Percentiles rank a stretch among this genome's conserved stretches.
phyloP scores from a whole-genome alignment of 1,140 invertebrate species.

The Leptestheria dahalacensis region DNA sequence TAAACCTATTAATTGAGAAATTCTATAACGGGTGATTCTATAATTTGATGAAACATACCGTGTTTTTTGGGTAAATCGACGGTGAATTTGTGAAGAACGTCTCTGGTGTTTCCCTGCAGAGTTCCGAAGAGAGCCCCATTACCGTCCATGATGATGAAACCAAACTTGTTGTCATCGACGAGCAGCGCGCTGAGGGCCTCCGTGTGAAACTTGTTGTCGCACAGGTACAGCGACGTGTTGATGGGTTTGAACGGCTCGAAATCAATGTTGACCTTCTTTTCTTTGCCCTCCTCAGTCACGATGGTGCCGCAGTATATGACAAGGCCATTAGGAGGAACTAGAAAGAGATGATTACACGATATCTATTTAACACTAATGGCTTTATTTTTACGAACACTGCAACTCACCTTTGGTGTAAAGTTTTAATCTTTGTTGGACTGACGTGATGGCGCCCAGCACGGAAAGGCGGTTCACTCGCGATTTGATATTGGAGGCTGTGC shows the following conservation, averaged over 20 bases:
- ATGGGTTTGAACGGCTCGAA: constrained; percentile 99
- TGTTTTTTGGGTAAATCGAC: constrained; percentile 99
- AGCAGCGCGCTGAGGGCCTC: constrained; percentile 92
- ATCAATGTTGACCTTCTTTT: constrained; percentile 99
- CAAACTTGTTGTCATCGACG: constrained; percentile 99
- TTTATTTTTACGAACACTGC: neutral
- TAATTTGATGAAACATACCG: constrained; percentile 39
- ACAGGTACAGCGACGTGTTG: constrained; percentile 97
- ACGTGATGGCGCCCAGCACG: constrained; percentile 96
- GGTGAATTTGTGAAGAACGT: constrained; percentile 96
- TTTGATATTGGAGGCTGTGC: constrained; percentile 99
- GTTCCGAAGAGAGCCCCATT: constrained; percentile 98
- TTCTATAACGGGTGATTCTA: too few relatives aligned
- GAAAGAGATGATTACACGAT: constrained; percentile 27
- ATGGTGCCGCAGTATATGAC: constrained; percentile 99
- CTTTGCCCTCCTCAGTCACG: constrained; percentile 98
- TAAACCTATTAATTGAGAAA: too few relatives aligned
- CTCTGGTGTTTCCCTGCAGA: constrained; percentile 78
- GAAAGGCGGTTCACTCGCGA: constrained; percentile 95
- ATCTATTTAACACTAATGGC: neutral
- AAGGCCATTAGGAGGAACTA: constrained; percentile 95
- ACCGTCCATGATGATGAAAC: constrained; percentile 99
- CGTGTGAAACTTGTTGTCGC: constrained; percentile 98
- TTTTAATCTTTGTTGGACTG: constrained; percentile 96
- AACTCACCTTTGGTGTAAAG: constrained; percentile 90